phyloP scores from a whole-genome alignment of 2,888 invertebrate genomes.

The Stenchaetothrips biformis region DNA sequence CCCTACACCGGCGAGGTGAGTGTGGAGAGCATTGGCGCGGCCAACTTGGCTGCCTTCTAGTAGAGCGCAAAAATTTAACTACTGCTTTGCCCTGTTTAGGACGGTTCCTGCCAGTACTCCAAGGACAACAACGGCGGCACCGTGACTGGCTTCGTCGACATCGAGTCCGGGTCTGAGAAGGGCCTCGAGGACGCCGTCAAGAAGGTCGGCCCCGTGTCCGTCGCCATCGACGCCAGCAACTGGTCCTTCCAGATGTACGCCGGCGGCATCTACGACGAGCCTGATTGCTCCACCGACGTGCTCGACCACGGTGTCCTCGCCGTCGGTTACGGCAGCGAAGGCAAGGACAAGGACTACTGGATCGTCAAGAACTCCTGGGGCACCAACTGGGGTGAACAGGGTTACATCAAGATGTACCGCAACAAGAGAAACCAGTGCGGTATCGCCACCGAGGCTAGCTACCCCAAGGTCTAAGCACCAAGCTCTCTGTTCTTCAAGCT shows the following conservation, averaged over 20 bases:
- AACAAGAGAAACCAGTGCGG: slow-evolving; percentile 49
- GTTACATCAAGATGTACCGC: slow-evolving; percentile 48
- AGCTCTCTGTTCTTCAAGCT: no score
- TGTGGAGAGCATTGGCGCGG: no score
- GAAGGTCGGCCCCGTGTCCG: slow-evolving; percentile 74
- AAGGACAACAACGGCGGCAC: slow-evolving; percentile 61
- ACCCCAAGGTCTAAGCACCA: slow-evolving; percentile 41
- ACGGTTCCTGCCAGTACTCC: slow-evolving; percentile 48
- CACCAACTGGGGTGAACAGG: slow-evolving; percentile 47
- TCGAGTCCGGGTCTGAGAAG: slow-evolving; percentile 64
- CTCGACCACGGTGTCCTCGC: slow-evolving; percentile 52
- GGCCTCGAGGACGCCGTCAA: slow-evolving; percentile 71
- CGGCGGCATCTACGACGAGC: slow-evolving; percentile 57
- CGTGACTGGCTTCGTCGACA: slow-evolving; percentile 72
- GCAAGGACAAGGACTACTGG: slow-evolving; percentile 48
- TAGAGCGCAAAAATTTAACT: no score
- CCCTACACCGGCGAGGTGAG: no score
- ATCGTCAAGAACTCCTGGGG: slow-evolving; percentile 53
- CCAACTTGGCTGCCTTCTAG: no score
- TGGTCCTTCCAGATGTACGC: slow-evolving; percentile 79
- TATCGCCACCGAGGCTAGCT: slow-evolving; percentile 47
- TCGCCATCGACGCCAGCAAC: slow-evolving; percentile 83
- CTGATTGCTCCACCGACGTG: slow-evolving; percentile 44
- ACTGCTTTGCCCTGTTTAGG: no score
- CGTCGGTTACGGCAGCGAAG: slow-evolving; percentile 49